Conservation (phyloP, 2,113 vertebrate genomes). For the Procavia capensis region DNA sequence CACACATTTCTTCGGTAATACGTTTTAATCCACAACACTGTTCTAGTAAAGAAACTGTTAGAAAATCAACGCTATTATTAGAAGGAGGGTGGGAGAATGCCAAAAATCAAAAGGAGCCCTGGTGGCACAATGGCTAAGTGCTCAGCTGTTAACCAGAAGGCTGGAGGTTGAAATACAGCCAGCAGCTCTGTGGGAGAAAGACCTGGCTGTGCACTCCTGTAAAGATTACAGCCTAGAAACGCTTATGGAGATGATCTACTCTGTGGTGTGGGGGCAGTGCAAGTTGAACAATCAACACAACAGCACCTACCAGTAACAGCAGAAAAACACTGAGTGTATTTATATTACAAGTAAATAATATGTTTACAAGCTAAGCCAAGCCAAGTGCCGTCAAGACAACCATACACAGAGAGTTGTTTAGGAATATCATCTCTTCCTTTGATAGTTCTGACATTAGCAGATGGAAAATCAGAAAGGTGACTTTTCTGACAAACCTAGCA, state of each 20-base stretch:
- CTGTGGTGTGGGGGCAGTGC: background rate
- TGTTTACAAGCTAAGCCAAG: background rate
- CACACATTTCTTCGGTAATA: no score
- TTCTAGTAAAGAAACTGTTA: constrained; percentile 9
- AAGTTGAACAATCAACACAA: background rate
- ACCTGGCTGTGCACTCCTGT: background rate
- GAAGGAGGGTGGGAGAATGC: no score
- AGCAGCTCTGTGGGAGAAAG: background rate
- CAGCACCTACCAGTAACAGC: background rate
- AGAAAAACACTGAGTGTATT: background rate
- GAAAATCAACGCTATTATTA: background rate
- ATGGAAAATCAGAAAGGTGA: constrained; percentile 24
- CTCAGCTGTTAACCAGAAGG: background rate
- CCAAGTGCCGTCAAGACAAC: no score
- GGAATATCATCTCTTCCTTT: background rate
- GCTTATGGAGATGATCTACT: background rate
- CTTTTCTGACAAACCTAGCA: constrained; percentile 13
- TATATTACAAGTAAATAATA: background rate
- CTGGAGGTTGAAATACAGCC: background rate
- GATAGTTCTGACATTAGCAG: background rate
- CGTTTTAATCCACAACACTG: no score
- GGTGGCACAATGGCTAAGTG: background rate
- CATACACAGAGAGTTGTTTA: background rate
- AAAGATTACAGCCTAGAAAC: background rate
- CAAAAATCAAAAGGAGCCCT: background rate